Base-by-base conservation (phyloP, 2,888 invertebrate genomes). In the Drosophila quasianomalipes region DNA sequence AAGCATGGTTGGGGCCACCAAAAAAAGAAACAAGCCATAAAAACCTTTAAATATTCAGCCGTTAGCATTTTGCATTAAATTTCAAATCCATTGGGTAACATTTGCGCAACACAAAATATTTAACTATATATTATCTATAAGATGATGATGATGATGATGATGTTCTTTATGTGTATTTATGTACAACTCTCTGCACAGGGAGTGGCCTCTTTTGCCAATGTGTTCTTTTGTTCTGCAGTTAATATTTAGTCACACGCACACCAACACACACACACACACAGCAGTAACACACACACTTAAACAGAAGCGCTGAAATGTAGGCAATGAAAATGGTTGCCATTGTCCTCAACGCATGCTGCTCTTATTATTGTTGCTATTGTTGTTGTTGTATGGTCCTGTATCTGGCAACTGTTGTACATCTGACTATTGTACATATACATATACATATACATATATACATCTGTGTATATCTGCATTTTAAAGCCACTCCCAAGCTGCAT, bases 401-500 rank as follows among this genome's bases (percentile, higher is more conserved):
- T 31, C 54, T 47, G 47, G 55, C 19, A 28, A 55, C 14, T 57
- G 39, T 35, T 39, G 41, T 31, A 37, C 39, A n/a, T 30, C 52
- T 52, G 30, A 1, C 30, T 30, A 28, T 28, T 52, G 19, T 52
- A 30, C n/a, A 7, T 22, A 22, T 44, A 44, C 4, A 44, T 33
- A 19, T 35, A 2, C 19, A 26, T 37, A 16, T 31, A 35, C 58
- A 26, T 37, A 16, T 31, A 35, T 61, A 16, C 54, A 28, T 28
- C 41, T 44, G 44, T 66, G 30, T 57, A 28, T 54, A 16, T 35
- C 31, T 74, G 63, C 69, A 62, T 41, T 80, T 85, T 86, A 85
- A 85, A 86, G 89, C 87, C 85, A 85, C 85, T 89, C 89, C 87
- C 82, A 80, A 62, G 62, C 39, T 52, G 63, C 62, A 26, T 14